A percentile compares a stretch with the other conserved stretches of the same genome.
Evolutionary conservation across 2,888 invertebrate species (phyloP).

Genomic region (Malacosoma neustria): DNA sequence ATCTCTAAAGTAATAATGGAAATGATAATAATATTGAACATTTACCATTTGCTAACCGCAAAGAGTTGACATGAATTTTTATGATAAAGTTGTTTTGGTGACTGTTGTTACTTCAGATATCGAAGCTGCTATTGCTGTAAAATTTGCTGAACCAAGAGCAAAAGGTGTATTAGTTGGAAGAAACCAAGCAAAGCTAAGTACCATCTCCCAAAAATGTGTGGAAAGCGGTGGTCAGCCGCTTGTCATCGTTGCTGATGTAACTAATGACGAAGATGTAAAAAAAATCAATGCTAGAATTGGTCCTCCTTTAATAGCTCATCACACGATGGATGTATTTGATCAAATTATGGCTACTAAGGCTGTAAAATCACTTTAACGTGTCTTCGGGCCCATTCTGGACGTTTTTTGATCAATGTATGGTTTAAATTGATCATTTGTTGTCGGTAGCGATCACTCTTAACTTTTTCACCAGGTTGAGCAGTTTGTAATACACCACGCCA

Average conservation of each 20-base stretch:
- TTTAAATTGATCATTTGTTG: too few relatives aligned
- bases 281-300: conserved; percentile 25
- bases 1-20: not conserved
- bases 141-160: conserved; percentile 16
- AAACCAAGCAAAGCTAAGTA: conserved; percentile 17
- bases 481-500: too few relatives aligned
- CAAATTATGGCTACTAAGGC: conserved; percentile 22
- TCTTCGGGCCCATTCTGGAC: too few relatives aligned
- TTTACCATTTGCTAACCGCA: not conserved
- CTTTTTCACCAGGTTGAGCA: too few relatives aligned
- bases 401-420: too few relatives aligned
- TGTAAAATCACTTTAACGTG: too few relatives aligned
- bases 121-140: conserved; percentile 29
- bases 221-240: conserved; percentile 15
- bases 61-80: conserved; percentile 22
- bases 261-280: conserved; percentile 18
- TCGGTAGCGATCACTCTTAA: too few relatives aligned
- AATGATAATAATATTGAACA: not conserved
- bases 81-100: conserved; percentile 30
- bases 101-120: conserved; percentile 37
- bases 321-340: conserved; percentile 19
- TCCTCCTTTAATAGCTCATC: conserved; percentile 17
- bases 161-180: conserved; percentile 17
- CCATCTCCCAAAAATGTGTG: conserved; percentile 10
- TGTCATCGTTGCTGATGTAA: conserved; percentile 21